Conservation (phyloP, 2,888 invertebrate species). For the Crocallis elinguaria region DNA sequence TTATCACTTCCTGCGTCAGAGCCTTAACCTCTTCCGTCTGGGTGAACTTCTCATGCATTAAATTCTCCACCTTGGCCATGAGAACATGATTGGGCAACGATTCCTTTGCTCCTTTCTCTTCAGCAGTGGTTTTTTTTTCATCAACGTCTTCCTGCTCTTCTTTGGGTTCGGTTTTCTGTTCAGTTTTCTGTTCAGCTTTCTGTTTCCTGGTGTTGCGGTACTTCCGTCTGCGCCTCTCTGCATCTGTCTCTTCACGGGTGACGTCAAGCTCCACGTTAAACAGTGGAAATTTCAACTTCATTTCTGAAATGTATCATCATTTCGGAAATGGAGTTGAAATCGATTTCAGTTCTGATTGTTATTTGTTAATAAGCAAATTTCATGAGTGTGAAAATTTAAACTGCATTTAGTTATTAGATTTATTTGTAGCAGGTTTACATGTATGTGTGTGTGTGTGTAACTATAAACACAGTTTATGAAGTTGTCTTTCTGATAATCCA, state of each 20-base stretch:
- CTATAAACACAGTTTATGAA: too few species aligned
- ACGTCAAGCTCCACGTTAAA: constrained; percentile 93
- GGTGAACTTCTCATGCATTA: constrained; percentile 93
- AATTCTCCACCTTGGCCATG: constrained; percentile 98
- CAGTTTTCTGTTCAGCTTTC: constrained; percentile 45
- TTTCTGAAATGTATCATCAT: constrained; percentile 79
- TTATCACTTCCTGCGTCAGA: constrained; percentile 97
- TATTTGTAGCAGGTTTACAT: too few species aligned
- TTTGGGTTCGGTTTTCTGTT: constrained; percentile 33
- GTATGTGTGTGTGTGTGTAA: too few species aligned
- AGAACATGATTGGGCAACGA: constrained; percentile 82
- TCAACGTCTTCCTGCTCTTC: constrained; percentile 19
- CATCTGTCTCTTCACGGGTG: constrained; percentile 90
- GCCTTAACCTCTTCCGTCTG: constrained; percentile 98
- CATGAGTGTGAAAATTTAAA: too few species aligned
- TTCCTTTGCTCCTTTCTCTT: constrained; percentile 50
- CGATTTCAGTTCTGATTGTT: not conserved
- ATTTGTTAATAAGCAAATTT: too few species aligned
- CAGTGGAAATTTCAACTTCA: constrained; percentile 93
- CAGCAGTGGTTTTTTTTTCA: constrained; percentile 41
- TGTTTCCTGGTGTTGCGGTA: constrained; percentile 67
- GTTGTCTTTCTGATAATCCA: too few species aligned
- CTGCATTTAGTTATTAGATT: too few species aligned
- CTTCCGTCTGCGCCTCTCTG: constrained; percentile 83
- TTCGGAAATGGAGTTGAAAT: constrained; percentile 72